Base-by-base conservation (phyloP, 2,797 vertebrate genomes). In the Semaprochilodus insignis region DNA sequence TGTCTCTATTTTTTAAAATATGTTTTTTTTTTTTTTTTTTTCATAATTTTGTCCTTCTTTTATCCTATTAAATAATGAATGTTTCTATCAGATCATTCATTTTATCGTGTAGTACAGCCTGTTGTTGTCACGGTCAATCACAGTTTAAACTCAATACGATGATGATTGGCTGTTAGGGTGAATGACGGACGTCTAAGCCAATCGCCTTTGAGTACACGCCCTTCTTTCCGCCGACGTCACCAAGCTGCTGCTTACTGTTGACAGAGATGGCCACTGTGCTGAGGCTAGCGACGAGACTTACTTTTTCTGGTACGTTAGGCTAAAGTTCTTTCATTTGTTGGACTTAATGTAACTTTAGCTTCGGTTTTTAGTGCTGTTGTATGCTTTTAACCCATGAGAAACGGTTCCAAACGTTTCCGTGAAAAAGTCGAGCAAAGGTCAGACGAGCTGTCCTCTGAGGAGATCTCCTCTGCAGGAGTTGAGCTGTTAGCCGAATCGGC, bases 181-280 rank as follows among this genome's bases (percentile, higher is more conserved):
- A 81, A 55, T 51, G 52, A 69, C 65, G 11, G 48, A 6, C n/a
- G 11, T 74, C 13, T 6, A n/a, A 34, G 4, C 81, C 81, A 69
- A 57, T 71, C 10, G 11, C 0, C 40, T 31, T 25, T 4, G 14
- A 19, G 0, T 0, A 17, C 66, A 48, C 40, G 65, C 74, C 71
- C 55, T 6, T 44, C 40, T 10, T 19, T 25, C 59, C 59, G 0
- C 1, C 44, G 8, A 48, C 16, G 55, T 59, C 21, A 59, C 19
- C n/a, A 6, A 10, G 40, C 3, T 48, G 2, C 1, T 23, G 4
- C 3, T 40, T 1, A 21, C 15, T 19, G 1, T 4, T 65, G 65
- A 74, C 48, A 23, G 74, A 84, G 67, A 88, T 88, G 87, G 85
- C 86, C n/a, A 40, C 82, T 44, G 31, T 11, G 15, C 25, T 86